These are phyloP conservation scores for Labrus mixtus DNA, from an alignment of 2,113 vertebrate species.

Conservation along the genomic window DNA sequence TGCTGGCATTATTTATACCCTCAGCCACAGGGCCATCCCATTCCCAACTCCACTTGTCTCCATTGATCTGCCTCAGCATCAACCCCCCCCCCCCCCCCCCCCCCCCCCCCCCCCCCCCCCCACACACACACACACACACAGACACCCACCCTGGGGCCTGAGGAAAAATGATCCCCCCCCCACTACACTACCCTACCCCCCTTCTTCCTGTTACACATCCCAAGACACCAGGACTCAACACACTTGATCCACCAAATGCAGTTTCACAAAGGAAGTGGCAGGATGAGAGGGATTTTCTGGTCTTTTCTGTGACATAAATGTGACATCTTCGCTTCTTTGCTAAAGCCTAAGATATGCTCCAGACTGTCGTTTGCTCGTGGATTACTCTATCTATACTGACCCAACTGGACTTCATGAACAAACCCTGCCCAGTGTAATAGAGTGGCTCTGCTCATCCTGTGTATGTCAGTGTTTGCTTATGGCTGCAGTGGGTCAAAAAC, in stretches of 20 bases:
- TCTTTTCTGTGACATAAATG: conserved; percentile 45
- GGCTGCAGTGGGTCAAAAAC: not conserved
- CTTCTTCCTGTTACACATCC: conserved; percentile 56
- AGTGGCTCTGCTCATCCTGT: too few species aligned
- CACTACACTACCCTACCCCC: not conserved
- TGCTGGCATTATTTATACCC: conserved; percentile 72
- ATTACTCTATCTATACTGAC: conserved; percentile 8
- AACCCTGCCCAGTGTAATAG: not conserved
- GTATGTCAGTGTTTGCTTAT: not conserved
- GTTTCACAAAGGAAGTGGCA: conserved; percentile 44
- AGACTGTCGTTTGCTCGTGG: conserved; percentile 3
- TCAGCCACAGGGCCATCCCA: conserved; percentile 68
- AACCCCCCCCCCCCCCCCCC: too few species aligned
- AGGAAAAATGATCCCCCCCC: conserved; percentile 56
- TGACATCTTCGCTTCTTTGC: conserved; percentile 7
- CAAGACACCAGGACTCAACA: conserved; percentile 52
- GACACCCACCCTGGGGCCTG: conserved; percentile 28
- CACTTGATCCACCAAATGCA: conserved; percentile 57
- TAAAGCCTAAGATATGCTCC: conserved; percentile 17
- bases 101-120: too few species aligned
- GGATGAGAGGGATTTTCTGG: conserved; percentile 40
- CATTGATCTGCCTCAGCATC: conserved; percentile 73
- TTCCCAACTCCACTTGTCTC: conserved; percentile 69
- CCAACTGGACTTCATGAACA: conserved; percentile 15
- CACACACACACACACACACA: too few species aligned